phyloP scores from a whole-genome alignment of 2,113 vertebrate species.

The Prietella phreatophila region DNA sequence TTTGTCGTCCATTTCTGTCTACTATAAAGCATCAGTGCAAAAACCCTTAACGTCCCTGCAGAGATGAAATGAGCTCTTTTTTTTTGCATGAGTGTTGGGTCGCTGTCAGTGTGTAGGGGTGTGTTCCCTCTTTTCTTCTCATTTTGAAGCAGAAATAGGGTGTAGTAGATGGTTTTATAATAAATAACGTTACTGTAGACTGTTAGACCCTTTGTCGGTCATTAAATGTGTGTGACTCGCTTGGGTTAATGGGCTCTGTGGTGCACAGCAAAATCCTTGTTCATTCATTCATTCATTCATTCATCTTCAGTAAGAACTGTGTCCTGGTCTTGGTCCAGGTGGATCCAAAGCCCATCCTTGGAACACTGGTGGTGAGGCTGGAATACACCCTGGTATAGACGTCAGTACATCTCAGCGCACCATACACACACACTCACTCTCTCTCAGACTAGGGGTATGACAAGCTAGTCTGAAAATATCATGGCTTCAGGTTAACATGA shows the following conservation, averaged over 20 bases:
- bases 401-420: not conserved
- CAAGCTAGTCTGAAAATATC: conserved; percentile 1
- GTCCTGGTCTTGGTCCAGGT: not conserved
- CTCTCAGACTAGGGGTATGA: not conserved
- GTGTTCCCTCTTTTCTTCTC: conserved; percentile 32
- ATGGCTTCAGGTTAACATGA: not conserved
- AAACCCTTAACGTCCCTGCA: not conserved
- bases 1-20: not conserved
- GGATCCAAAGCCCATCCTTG: not conserved
- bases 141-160: not conserved
- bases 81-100: not conserved
- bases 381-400: not conserved
- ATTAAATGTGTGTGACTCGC: not conserved
- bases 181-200: not conserved
- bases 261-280: not conserved
- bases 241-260: not conserved
- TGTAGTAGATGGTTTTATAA: not conserved
- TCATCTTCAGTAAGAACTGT: not conserved
- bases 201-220: not conserved
- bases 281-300: conserved; percentile 8
- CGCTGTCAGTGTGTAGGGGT: conserved; percentile 18
- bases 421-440: not conserved
- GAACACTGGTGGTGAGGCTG: not conserved
- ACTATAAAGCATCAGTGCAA: not conserved
- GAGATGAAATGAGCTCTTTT: not conserved